phyloP scores from a whole-genome alignment of 1,140 invertebrate species.

The Lepidurus couesii region DNA sequence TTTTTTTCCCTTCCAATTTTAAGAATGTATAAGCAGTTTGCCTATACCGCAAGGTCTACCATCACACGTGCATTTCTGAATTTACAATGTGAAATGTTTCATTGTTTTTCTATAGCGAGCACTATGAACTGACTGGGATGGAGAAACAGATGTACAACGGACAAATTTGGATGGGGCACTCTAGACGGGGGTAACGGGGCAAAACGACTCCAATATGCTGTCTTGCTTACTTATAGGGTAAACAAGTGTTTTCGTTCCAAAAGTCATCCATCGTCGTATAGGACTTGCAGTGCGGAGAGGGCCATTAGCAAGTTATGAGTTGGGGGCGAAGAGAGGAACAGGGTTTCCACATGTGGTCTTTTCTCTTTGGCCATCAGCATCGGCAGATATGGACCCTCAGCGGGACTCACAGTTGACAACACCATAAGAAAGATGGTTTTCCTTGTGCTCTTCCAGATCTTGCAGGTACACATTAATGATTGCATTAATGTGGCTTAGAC shows the following conservation, averaged over 20 bases:
- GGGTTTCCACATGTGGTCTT: not conserved
- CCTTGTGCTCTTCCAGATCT: too few species aligned
- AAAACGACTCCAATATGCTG: not conserved
- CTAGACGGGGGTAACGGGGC: not conserved
- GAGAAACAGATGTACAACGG: not conserved
- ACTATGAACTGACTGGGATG: not conserved
- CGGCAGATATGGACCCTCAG: not conserved
- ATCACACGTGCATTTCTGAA: not conserved
- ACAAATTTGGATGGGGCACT: not conserved
- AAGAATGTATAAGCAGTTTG: slow-evolving; percentile 19
- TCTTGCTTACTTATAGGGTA: not conserved
- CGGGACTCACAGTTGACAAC: not conserved
- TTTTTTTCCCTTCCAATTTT: slow-evolving; percentile 13
- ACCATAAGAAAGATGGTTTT: not conserved
- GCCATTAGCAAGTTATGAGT: slow-evolving; percentile 14
- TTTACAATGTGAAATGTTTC: not conserved
- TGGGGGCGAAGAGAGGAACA: not conserved
- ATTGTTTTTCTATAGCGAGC: not conserved
- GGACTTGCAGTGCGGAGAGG: not conserved
- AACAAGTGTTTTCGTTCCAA: slow-evolving; percentile 5
- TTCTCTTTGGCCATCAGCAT: not conserved
- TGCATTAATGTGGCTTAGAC: too few species aligned
- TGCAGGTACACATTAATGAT: too few species aligned
- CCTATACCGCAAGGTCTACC: not conserved
- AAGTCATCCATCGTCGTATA: slow-evolving; percentile 18